Evolutionary conservation across 2,888 invertebrate genomes (phyloP), one percentile per base, ranked within the genome.

Genomic region (Campoletis raptor): DNA sequence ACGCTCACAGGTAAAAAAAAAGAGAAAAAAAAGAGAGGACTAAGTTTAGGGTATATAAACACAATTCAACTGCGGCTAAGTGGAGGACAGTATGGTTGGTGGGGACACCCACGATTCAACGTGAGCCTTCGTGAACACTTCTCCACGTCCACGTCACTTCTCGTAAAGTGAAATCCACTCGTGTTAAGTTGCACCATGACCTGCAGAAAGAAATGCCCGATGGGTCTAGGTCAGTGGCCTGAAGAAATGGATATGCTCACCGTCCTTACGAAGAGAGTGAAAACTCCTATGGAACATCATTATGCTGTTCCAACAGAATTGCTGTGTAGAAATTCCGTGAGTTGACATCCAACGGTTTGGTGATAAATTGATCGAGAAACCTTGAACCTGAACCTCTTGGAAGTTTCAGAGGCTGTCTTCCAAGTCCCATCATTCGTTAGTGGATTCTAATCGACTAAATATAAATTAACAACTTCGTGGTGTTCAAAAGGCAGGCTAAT

Each of bases 101-200:
- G 77, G 37, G 86, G 89, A 91, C 90, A 90, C 89, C 90, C 89
- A 90, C 89, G 89, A 91, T 91, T 92, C 90, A 90, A 89, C 89
- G 85, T 74, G 81, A 73, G 67, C 45, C 69, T 24, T 37, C 15
- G 48, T 48, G 21, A 12, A 66, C 42, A 12, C 42, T 45, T 37
- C 48, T 52, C 18, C 74, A 66, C 66, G 76, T 66, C 42, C 45
- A 40, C 76, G 40, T 40, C 74, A 61, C 67, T 79, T 84, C 67
- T 79, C 64, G 54, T 74, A 64, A 78, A 45, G 45, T 52, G 72
- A 21, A 54, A 81, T 76, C 52, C 12, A 24, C 40, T 57, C 37
- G 66, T 77, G 40, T 67, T 72, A 76, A 70, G 73, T 57, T n/a
- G 52, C 83, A 81, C 78, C 78, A 78, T 86, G 81, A 83, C 81